These are phyloP conservation scores for Sturmia bella DNA, from an alignment of 2,888 invertebrate genomes.

Conservation along the genomic window DNA sequence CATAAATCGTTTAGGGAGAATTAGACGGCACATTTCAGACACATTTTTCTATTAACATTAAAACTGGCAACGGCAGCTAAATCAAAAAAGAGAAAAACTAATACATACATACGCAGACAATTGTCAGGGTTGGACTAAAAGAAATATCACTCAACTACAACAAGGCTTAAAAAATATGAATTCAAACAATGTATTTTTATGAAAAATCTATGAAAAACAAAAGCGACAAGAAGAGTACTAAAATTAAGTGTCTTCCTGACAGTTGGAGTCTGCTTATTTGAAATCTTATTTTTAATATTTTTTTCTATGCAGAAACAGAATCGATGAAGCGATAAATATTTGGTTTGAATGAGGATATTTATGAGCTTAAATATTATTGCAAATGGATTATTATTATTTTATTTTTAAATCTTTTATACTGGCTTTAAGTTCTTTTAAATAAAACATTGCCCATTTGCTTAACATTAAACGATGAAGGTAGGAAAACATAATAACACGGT, in stretches of 20 bases:
- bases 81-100: constrained; percentile 40
- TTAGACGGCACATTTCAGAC: constrained; percentile 25
- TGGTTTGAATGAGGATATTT: no score
- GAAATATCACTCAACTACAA: constrained; percentile 44
- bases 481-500: no score
- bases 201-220: background rate
- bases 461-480: no score
- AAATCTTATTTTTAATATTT: no score
- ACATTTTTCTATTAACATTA: constrained; percentile 56
- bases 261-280: constrained; percentile 15
- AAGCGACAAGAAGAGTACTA: background rate
- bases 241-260: constrained; percentile 33
- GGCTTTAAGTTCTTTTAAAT: no score
- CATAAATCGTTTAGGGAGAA: constrained; percentile 20
- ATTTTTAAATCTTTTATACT: no score
- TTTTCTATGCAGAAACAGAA: no score
- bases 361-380: no score
- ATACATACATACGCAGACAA: constrained; percentile 19
- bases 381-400: no score
- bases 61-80: constrained; percentile 19
- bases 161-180: constrained; percentile 40
- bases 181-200: constrained; percentile 33
- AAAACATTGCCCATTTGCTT: no score
- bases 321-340: no score
- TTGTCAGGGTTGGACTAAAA: constrained; percentile 23